Conservation (phyloP, 2,888 invertebrate genomes). For the Ecliptopera silaceata region DNA sequence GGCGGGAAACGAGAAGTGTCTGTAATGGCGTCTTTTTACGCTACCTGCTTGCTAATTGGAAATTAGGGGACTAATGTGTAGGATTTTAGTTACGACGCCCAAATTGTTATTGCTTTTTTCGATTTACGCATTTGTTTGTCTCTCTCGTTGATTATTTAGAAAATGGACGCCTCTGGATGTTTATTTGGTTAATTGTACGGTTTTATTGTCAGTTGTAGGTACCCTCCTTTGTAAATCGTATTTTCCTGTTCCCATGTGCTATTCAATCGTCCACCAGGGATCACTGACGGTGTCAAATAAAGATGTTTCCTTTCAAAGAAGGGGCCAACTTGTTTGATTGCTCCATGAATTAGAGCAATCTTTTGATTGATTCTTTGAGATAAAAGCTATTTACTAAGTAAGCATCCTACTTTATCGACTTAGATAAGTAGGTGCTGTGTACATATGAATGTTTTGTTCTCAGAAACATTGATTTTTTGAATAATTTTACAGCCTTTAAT, state of each 20-base stretch:
- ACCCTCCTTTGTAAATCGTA: conserved; percentile 13
- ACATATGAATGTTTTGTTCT: too few species aligned
- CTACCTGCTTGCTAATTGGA: conserved; percentile 82
- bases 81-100: conserved; percentile 68
- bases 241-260: conserved; percentile 14
- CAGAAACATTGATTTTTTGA: too few species aligned
- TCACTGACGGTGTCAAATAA: conserved; percentile 12
- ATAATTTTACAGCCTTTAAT: too few species aligned
- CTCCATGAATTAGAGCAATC: too few species aligned
- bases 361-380: too few species aligned
- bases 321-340: not conserved
- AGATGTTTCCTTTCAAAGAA: not conserved
- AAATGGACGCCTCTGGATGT: conserved; percentile 32
- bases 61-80: conserved; percentile 79
- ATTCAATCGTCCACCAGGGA: conserved; percentile 11
- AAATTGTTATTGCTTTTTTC: conserved; percentile 70
- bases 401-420: too few species aligned
- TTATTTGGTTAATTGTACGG: conserved; percentile 29
- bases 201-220: conserved; percentile 26
- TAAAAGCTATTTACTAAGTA: too few species aligned
- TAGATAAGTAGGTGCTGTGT: too few species aligned
- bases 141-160: conserved; percentile 58
- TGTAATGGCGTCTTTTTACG: conserved; percentile 80
- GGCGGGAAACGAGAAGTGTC: conserved; percentile 71
- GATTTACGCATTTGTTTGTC: conserved; percentile 69